These are phyloP conservation scores for Plectrocnemia conspersa DNA, from an alignment of 1,140 invertebrate genomes.

Conservation along the genomic window DNA sequence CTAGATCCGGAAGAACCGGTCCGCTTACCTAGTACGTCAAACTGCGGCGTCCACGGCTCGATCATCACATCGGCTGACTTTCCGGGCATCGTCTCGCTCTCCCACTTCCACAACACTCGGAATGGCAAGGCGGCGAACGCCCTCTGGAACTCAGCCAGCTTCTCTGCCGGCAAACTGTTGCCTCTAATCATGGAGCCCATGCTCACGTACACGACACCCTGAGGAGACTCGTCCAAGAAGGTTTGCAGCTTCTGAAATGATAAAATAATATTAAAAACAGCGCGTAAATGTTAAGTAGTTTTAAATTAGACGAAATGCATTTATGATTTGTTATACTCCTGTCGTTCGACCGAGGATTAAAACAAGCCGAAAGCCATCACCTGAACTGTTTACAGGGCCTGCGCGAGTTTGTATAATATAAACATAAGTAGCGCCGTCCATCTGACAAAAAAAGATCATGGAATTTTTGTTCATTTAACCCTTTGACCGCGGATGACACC, in stretches of 20 bases:
- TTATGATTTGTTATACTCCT: too few relatives aligned
- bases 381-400: too few relatives aligned
- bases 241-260: conserved; percentile 53
- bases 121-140: conserved; percentile 54
- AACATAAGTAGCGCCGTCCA: too few relatives aligned
- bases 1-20: too few relatives aligned
- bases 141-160: conserved; percentile 47
- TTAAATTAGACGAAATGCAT: not conserved
- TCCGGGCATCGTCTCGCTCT: conserved; percentile 48
- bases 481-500: too few relatives aligned
- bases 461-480: too few relatives aligned
- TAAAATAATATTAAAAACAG: too few relatives aligned
- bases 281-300: not conserved
- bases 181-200: conserved; percentile 55
- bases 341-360: too few relatives aligned
- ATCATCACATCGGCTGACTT: conserved; percentile 54
- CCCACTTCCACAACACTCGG: conserved; percentile 61
- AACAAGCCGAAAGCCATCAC: too few relatives aligned
- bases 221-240: conserved; percentile 55
- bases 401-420: too few relatives aligned
- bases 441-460: too few relatives aligned
- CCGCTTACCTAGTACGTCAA: conserved; percentile 54
- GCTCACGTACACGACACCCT: conserved; percentile 61
- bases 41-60: conserved; percentile 60
- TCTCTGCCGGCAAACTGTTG: conserved; percentile 45